Conservation (phyloP, 2,113 vertebrate genomes). For the Todiramphus saurophagus region DNA sequence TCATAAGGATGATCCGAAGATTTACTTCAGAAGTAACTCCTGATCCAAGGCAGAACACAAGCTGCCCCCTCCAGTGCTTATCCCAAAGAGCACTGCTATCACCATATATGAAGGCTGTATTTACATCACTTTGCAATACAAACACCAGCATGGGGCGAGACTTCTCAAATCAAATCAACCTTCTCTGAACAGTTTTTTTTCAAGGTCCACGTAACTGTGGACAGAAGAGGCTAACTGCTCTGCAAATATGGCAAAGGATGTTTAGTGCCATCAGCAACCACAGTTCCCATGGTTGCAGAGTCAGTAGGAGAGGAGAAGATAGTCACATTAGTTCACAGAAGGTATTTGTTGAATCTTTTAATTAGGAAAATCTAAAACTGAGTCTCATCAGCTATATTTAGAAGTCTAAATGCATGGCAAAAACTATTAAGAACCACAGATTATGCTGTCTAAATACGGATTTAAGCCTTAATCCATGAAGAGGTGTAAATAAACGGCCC, state of each 20-base stretch:
- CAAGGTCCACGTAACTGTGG: not conserved
- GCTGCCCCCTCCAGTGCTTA: not conserved
- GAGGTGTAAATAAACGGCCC: not conserved
- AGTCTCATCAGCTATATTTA: not conserved
- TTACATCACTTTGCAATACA: not conserved
- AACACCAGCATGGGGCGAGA: not conserved
- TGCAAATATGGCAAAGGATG: not conserved
- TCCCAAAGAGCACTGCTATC: not conserved
- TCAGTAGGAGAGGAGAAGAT: not conserved
- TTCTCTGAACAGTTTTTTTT: not conserved
- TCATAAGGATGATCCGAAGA: not conserved
- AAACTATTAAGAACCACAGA: not conserved
- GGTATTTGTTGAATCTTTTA: not conserved
- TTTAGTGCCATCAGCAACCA: not conserved
- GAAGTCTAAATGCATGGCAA: not conserved
- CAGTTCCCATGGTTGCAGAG: not conserved
- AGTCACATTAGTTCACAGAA: not conserved
- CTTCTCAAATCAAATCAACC: not conserved
- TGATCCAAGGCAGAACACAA: rapidly evolving
- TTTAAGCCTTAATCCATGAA: not conserved
- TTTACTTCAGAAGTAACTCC: not conserved
- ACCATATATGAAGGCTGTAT: not conserved
- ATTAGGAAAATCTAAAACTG: not conserved
- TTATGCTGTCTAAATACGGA: not conserved
- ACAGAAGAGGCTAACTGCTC: not conserved